Conservation (phyloP, 1,140 invertebrate species). For the Pogonomyrmex barbatus region DNA sequence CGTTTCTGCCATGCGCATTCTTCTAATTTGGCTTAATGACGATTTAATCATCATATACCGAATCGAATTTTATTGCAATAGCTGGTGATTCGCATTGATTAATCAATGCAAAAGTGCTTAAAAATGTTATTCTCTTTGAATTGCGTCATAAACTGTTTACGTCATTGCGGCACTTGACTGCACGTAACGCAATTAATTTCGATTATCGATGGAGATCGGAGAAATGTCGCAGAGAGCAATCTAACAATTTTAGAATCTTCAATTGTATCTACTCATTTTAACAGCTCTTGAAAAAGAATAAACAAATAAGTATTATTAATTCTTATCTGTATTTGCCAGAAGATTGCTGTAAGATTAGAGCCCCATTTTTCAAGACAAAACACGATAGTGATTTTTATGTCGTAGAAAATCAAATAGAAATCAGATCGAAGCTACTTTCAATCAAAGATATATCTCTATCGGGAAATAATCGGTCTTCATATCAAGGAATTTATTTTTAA, state of each 20-base stretch:
- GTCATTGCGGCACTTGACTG: neutral
- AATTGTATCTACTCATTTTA: neutral
- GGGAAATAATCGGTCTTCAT: neutral
- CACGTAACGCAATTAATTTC: neutral
- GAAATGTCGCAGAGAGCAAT: neutral
- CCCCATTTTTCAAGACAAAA: neutral
- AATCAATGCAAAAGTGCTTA: neutral
- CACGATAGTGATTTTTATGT: neutral
- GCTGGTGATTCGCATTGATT: neutral
- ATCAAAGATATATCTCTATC: neutral
- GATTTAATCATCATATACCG: constrained; percentile 44
- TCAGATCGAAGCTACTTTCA: too few species aligned
- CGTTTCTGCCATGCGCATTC: neutral
- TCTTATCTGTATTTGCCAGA: neutral
- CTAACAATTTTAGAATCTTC: neutral
- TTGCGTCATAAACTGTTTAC: neutral
- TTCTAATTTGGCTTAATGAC: constrained; percentile 40
- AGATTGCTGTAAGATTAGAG: neutral
- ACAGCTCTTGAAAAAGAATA: neutral
- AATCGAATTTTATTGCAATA: neutral
- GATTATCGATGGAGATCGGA: neutral
- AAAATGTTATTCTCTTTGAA: neutral
- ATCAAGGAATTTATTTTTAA: neutral
- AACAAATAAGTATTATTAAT: neutral
- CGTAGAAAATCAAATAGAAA: neutral